Base-by-base conservation (phyloP, 2,888 invertebrate genomes). In the Apotomis betuletana region DNA sequence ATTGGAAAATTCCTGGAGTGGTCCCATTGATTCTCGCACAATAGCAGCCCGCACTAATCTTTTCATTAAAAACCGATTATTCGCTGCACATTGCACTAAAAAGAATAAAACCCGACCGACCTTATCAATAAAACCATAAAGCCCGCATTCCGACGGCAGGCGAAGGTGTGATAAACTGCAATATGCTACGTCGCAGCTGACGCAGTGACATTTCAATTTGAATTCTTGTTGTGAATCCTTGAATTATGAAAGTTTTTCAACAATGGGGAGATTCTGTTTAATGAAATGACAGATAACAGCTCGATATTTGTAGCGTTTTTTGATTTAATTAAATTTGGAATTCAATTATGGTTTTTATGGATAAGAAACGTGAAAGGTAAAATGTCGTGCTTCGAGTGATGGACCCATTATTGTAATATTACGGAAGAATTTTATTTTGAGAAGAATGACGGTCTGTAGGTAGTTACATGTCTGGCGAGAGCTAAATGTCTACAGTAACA, bases 21-120 rank as follows among this genome's bases (percentile, higher is more conserved):
- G 27, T 85, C 83, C 84, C 86, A 89, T 90, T 87, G 90, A 90
- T 90, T 87, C 82, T 76, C 70, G 76, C 77, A 79, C 85, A 85
- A 88, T 88, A 61, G 70, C 60, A 27, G 83, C 83, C 87, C 84
- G 90, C 87, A 87, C 90, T 92, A 92, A 92, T 92, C 92, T 92
- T 92, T 92, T 92, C 92, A 92, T 92, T 92, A 92, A 92, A 92
- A 91, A 91, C 88, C 92, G 92, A 92, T 92, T 92, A 92, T 90
- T 87, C 91, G 86, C 86, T 88, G 91, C 91, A 90, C 88, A 87
- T 79, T 90, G 91, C 91, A 90, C 91, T 90, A 90, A 91, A 90
- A 89, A 87, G 88, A 87, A 88, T 90, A 88, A 89, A 87, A 85
- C 82, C 81, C 80, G 77, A 27, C 51, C 73, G 65, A 74, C 79